Evolutionary conservation across 2,888 invertebrate genomes (phyloP), one percentile per base, ranked within the genome.

Genomic region (Byasa hedistus): DNA sequence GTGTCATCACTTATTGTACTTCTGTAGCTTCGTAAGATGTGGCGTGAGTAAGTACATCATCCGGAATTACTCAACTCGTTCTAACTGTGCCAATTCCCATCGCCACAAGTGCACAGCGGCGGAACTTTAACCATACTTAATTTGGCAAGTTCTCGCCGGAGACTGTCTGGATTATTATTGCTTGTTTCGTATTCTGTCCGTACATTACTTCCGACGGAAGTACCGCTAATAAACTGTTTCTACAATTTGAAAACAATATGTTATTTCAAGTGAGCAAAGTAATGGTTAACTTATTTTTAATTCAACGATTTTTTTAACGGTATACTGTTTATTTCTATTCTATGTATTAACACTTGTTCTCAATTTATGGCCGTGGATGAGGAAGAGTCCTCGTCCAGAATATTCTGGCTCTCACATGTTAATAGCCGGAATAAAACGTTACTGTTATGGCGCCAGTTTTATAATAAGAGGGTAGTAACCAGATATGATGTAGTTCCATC

Each of bases 121-220:
- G 62, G 62, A 66, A 66, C 66, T 66, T 59, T 66, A 63, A 59
- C 66, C 62, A 66, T 66, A 66, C 59, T 63, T 66, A 66, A 66
- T 66, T 66, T 66, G 66, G 66, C 66, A 66, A 66, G 66, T 66
- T 66, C 66, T 39, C 62, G 52, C 59, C 62, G 21, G 59, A 63
- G 62, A 66, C 62, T 59, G 55, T 32, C 62, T 58, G 58, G 66
- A 63, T 66, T 66, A 66, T 66, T 63, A 63, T 66, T 66, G 62
- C 62, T 55, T 59, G 66, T 66, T 63, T 62, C 62, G 57, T 59
- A 63, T 66, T 59, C 59, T 17, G 62, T 52, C 32, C 32, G 59
- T 59, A 36, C 54, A 36, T 63, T 63, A 56, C 24, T 56, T 15
- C 48, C 39, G 62, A 48, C 62, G 62, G 56, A 56, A 56, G 55